Base-by-base conservation (phyloP, 1,140 invertebrate genomes). In the Hesperophylax magnus region DNA sequence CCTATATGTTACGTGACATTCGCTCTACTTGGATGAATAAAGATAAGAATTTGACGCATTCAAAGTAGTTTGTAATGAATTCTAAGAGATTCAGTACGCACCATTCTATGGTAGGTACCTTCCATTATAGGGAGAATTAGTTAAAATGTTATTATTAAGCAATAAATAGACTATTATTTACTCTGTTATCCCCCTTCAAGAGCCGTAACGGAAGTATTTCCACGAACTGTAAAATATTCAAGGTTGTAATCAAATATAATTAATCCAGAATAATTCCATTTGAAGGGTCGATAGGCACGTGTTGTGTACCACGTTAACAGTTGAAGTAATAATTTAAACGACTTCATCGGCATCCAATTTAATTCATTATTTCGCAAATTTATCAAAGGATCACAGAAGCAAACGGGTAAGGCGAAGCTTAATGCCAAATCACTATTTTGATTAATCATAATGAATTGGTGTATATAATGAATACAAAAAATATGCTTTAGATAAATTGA, bases 1-100 rank as follows among this genome's bases (percentile, higher is more conserved):
- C 20, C 69, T 47, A 72, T 72, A 72, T 22, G 22, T 72, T 72
- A 72, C 69, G 69, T 72, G 69, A 72, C 69, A 24, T 72, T 72
- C 27, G 69, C 69, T 72, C 53, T 11, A 47, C 39, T 47, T 54
- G 47, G 63, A 34, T 54, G 52, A 72, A 72, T 52, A 39, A 39
- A 65, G 65, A 18, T 47, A 69, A 27, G 69, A 18, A 72, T 54
- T 72, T 72, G 22, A 72, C 24, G 15, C 24, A 31, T 72, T 72
- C 31, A 17, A 65, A 18, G 9, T 20, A 61, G 9, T 47, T 47
- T 47, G 39, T 47, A 24, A 61, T 61, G 60, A 61, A 27, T 61
- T 24, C 60, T 9, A 61, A 24, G 22, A 61, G 27, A 27, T 61
- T 61, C 20, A n/a, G n/a, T n/a, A n/a, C n/a, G n/a, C n/a, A 58